phyloP scores from a whole-genome alignment of 2,113 vertebrate species.

The Chrysemys picta region DNA sequence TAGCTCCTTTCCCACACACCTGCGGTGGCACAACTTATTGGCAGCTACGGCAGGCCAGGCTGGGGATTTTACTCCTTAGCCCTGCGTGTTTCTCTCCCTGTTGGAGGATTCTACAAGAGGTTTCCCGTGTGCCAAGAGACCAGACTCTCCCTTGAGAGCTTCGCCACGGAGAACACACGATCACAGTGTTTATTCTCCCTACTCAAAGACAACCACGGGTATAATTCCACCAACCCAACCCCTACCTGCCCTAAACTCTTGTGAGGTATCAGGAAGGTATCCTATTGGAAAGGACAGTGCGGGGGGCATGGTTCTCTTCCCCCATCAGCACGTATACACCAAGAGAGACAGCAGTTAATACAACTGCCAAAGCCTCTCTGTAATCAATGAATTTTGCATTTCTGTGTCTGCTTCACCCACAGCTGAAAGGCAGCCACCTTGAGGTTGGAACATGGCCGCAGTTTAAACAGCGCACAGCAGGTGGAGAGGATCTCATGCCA shows the following conservation, averaged over 20 bases:
- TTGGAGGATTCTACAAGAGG: rapidly evolving
- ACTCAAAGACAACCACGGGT: neutral
- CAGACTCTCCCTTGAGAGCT: neutral
- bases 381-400: neutral
- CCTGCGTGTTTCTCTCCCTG: rapidly evolving
- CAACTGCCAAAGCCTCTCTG: neutral
- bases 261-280: neutral
- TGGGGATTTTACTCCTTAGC: too few relatives aligned
- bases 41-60: neutral
- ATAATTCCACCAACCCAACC: neutral
- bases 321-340: neutral
- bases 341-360: neutral
- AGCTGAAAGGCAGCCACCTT: neutral
- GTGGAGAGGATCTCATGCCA: rapidly evolving
- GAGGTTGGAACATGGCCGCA: too few relatives aligned
- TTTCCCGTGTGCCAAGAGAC: rapidly evolving
- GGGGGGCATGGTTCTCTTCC: too few relatives aligned
- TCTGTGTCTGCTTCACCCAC: neutral
- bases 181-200: neutral
- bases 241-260: too few relatives aligned
- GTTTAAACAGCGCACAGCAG: neutral
- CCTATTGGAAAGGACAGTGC: neutral
- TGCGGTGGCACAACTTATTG: neutral
- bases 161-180: neutral
- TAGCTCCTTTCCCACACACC: neutral